Base-by-base conservation (phyloP, 2,888 invertebrate genomes). In the Augiades crinisus region DNA sequence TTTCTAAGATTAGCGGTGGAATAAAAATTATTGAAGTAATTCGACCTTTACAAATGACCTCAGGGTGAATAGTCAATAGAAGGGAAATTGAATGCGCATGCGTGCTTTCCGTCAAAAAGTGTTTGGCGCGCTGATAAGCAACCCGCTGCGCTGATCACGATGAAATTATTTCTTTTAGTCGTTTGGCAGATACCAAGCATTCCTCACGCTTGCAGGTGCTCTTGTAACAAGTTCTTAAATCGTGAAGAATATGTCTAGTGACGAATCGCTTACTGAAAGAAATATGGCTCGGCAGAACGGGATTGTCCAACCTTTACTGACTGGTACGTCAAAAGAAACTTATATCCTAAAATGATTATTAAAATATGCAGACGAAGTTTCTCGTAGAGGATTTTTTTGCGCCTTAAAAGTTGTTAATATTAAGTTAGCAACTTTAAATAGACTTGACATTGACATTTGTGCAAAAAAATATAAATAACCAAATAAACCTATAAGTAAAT, bases 291-390 rank as follows among this genome's bases (percentile, higher is more conserved):
- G 92, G 47, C 94, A 95, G 78, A 96, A 95, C 90, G 94, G 94
- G 65, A 94, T 97, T 70, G 95, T 97, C 62, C 97, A 97, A 88
- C 97, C 97, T 46, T 91, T 97, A 56, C 92, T 98, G 57, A 97
- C 97, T 82, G 97, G 97, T 96, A 83, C 89, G 78, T 76, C 55
- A 16, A 56, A 47, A 38, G 47, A 31, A 44, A 53, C 10, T 22
- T 5, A 51, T 55, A 61, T 62, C 65, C 71, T 67, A 67, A 74
- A 78, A 75, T 73, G 73, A 81, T 75, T 78, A 77, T 62, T 63
- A 68, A 75, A 67, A 21, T 36, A 24, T 2, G 12, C 8, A 14
- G n/a, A n/a, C 1, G 16, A 24, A 30, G 12, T 47, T 30, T 37
- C 13, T 2, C 1, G 12, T 14, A 13, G 7, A 47, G 40, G 38